Conservation (phyloP, 2,113 vertebrate genomes). For the Puntigrus tetrazona region DNA sequence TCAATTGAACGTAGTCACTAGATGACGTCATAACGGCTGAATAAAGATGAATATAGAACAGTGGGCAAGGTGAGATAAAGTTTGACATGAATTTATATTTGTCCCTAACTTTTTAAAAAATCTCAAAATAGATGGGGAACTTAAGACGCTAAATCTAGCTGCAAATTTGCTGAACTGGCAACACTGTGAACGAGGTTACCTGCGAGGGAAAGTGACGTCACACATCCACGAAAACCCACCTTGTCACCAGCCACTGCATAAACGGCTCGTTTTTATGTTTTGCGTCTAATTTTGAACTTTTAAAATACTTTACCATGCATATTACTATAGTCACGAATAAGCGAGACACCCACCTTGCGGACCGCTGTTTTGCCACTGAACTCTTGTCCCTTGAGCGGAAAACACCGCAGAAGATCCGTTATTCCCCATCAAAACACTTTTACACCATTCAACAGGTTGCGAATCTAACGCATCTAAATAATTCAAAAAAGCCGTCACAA, state of each 20-base stretch:
- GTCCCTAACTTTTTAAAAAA: too few relatives aligned
- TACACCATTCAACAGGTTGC: neutral
- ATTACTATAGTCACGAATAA: neutral
- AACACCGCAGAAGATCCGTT: constrained; percentile 56
- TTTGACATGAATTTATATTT: too few relatives aligned
- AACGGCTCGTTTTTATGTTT: neutral
- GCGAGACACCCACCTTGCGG: constrained; percentile 60
- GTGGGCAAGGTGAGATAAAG: too few relatives aligned
- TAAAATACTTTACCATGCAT: neutral
- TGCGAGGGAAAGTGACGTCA: neutral
- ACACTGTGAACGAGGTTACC: too few relatives aligned
- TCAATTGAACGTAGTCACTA: too few relatives aligned
- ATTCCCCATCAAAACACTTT: constrained; percentile 63
- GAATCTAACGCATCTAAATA: neutral
- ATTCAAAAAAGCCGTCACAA: neutral
- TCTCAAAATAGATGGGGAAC: too few relatives aligned
- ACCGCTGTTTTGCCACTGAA: constrained; percentile 19
- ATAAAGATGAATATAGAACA: too few relatives aligned
- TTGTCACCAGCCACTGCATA: neutral
- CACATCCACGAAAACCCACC: neutral
- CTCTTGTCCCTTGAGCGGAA: neutral
- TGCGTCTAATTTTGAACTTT: neutral
- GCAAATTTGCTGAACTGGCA: too few relatives aligned
- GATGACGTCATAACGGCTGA: too few relatives aligned
- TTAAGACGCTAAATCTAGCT: too few relatives aligned